Conservation (phyloP, 2,113 vertebrate species). For the Emydura subglobosa region DNA sequence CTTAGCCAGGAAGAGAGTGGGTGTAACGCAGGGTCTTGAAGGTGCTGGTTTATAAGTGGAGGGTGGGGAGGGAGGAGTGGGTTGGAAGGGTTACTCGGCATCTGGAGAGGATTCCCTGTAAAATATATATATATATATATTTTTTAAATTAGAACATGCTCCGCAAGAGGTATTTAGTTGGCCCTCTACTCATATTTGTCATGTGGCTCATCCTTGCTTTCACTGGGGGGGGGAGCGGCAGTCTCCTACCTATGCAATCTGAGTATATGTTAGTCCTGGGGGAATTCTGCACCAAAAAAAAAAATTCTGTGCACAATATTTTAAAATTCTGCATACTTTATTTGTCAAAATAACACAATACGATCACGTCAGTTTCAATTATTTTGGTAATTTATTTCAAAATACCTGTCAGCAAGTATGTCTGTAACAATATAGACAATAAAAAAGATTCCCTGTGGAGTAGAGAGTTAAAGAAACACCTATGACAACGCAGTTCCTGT, state of each 20-base stretch:
- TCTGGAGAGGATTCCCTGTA: neutral
- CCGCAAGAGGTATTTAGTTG: conserved; percentile 54
- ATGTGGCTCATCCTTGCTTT: conserved; percentile 55
- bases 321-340: no score
- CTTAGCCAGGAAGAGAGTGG: neutral
- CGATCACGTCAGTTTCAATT: no score
- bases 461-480: no score
- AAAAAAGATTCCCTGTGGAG: no score
- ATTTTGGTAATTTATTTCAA: no score
- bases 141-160: conserved; percentile 3
- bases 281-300: no score
- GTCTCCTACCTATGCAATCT: conserved; percentile 56
- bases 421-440: no score
- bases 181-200: conserved; percentile 56
- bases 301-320: no score
- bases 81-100: neutral
- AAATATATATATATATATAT: neutral
- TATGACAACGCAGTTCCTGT: no score
- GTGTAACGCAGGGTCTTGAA: neutral
- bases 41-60: neutral
- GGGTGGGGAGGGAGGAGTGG: neutral
- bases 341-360: no score
- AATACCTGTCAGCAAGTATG: no score
- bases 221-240: conserved; percentile 17
- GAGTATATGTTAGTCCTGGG: no score